Evolutionary conservation across 2,797 vertebrate species (phyloP).

Genomic region (Hypotaenidia okinawae): DNA sequence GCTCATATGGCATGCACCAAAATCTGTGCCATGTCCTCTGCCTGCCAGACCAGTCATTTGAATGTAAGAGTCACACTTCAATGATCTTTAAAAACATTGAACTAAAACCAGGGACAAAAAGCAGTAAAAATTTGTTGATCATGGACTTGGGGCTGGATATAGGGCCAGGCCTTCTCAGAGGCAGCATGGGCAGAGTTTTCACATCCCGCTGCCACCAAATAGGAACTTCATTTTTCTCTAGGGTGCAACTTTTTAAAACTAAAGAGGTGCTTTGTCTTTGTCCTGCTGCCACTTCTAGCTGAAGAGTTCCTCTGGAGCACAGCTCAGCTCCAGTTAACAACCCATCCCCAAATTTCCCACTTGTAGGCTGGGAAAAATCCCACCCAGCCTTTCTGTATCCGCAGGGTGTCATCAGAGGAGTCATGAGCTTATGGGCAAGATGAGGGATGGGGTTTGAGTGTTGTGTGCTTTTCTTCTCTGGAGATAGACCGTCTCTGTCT

Average conservation of each 20-base stretch:
- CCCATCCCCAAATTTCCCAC: neutral
- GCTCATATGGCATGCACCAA: neutral
- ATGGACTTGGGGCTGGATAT: neutral
- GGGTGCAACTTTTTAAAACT: neutral
- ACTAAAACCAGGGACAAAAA: neutral
- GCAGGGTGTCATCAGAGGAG: neutral
- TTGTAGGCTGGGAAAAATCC: neutral
- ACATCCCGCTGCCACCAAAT: neutral
- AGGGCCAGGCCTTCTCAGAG: neutral
- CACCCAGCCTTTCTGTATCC: neutral
- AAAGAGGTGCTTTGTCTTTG: neutral
- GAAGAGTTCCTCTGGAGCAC: neutral
- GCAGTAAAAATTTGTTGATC: neutral
- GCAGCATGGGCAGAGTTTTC: neutral
- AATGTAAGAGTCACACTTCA: neutral
- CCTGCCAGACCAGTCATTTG: neutral
- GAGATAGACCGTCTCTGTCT: neutral
- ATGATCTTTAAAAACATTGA: neutral
- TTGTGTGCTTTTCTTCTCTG: neutral
- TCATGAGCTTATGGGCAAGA: neutral
- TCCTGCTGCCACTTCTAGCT: neutral
- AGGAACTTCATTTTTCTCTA: neutral
- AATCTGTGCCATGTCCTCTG: constrained; percentile 5
- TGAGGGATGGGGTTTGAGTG: neutral
- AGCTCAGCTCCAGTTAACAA: neutral